Conservation (phyloP, 2,113 vertebrate species). For the Cnemophilus loriae region DNA sequence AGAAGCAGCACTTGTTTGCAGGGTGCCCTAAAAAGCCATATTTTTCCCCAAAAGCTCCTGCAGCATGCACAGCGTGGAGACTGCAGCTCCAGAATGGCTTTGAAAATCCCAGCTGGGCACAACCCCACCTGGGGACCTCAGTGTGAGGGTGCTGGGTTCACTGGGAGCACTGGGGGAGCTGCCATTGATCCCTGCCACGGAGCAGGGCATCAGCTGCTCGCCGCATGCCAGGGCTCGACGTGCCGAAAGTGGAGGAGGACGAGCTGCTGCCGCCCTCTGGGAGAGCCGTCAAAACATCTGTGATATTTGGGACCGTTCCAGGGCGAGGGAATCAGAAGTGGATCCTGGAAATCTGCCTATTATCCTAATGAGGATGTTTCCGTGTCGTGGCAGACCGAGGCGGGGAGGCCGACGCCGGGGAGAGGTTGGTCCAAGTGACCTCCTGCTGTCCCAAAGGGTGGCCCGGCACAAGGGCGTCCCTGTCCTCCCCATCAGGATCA, state of each 20-base stretch:
- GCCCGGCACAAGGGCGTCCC: neutral
- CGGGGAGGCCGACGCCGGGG: neutral
- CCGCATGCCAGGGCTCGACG: neutral
- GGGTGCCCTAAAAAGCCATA: neutral
- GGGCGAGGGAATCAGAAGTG: conserved; percentile 36
- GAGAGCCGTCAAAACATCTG: conserved; percentile 64
- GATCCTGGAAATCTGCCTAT: conserved; percentile 60
- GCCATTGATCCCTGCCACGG: accelerated
- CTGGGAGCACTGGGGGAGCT: neutral
- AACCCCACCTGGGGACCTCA: accelerated
- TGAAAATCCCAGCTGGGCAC: neutral
- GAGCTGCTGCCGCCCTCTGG: conserved; percentile 50
- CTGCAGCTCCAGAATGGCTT: neutral
- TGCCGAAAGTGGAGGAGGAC: conserved; percentile 17
- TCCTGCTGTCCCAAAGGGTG: conserved; percentile 9
- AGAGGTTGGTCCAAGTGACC: neutral
- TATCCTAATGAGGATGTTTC: conserved; percentile 62
- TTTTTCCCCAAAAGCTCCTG: neutral
- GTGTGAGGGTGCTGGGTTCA: neutral
- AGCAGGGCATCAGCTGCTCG: neutral
- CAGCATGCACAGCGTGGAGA: accelerated
- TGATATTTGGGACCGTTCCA: conserved; percentile 63
- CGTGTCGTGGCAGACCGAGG: neutral
- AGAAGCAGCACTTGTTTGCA: neutral
- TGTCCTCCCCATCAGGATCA: neutral